These are phyloP conservation scores for Triops cancriformis DNA, from an alignment of 1,140 invertebrate genomes.

Conservation along the genomic window DNA sequence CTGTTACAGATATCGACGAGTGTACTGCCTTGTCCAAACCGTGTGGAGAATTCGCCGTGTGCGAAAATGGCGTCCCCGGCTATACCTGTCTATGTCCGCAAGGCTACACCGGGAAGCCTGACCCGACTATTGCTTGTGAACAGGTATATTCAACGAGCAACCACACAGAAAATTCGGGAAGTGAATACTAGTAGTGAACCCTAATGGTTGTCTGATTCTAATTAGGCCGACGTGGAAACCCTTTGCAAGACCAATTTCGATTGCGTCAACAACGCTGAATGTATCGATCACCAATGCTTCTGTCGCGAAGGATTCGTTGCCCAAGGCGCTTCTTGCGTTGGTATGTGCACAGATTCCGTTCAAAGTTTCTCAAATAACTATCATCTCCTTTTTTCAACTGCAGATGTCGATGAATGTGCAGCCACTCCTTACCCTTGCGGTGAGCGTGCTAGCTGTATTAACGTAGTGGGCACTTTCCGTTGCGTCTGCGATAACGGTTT, in stretches of 20 bases:
- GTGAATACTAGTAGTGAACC: neutral
- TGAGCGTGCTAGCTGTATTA: slow-evolving; percentile 66
- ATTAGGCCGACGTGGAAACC: slow-evolving; percentile 69
- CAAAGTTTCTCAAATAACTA: slow-evolving; percentile 30
- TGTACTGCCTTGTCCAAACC: slow-evolving; percentile 68
- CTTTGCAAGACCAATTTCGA: slow-evolving; percentile 81
- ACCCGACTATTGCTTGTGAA: slow-evolving; percentile 73
- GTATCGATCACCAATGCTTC: slow-evolving; percentile 77
- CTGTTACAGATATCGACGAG: slow-evolving; percentile 72
- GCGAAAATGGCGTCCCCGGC: slow-evolving; percentile 74
- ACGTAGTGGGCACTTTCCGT: slow-evolving; percentile 69
- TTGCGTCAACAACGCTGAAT: slow-evolving; percentile 85
- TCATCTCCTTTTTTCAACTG: neutral
- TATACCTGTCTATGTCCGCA: slow-evolving; percentile 80
- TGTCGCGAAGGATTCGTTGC: slow-evolving; percentile 81
- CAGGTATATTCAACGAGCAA: slow-evolving; percentile 46
- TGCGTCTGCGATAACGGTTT: slow-evolving; percentile 83
- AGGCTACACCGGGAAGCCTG: slow-evolving; percentile 73
- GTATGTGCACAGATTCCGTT: slow-evolving; percentile 31
- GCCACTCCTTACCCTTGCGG: slow-evolving; percentile 58
- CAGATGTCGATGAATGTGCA: slow-evolving; percentile 71
- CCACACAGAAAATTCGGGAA: neutral
- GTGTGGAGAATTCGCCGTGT: slow-evolving; percentile 76
- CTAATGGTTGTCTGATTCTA: neutral
- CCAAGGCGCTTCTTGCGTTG: slow-evolving; percentile 59